Percentiles rank a stretch among this genome's conserved stretches.
Evolutionary conservation across 2,113 vertebrate genomes (phyloP).

Genomic region (Muntiacus muntjak): DNA sequence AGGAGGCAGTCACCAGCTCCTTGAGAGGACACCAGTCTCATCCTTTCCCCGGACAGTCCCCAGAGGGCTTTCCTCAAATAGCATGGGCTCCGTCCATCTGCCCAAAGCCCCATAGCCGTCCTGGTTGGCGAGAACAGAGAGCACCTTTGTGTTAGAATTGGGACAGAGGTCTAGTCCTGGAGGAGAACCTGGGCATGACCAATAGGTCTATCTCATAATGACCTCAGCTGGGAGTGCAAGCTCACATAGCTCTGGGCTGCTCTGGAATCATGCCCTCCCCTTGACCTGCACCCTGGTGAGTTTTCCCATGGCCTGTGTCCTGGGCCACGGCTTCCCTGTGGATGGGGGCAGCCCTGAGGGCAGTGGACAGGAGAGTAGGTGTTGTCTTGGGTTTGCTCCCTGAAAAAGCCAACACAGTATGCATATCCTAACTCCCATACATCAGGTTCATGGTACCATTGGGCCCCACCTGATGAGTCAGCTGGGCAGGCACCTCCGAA

Average conservation of each 20-base stretch:
- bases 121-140: neutral
- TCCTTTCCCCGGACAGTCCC: neutral
- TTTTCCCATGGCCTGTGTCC: neutral
- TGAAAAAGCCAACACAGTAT: neutral
- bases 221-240: neutral
- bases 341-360: neutral
- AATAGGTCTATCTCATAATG: neutral
- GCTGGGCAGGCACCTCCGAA: neutral
- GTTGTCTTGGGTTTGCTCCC: neutral
- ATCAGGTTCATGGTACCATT: neutral
- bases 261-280: neutral
- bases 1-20: neutral
- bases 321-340: accelerated
- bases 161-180: neutral
- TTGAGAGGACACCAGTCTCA: neutral
- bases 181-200: neutral
- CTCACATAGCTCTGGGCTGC: neutral
- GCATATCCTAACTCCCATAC: neutral
- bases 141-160: neutral
- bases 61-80: neutral
- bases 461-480: neutral
- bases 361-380: neutral
- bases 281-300: neutral
- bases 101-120: neutral
- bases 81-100: neutral